Evolutionary conservation across 2,888 invertebrate genomes (phyloP), one percentile per base, ranked within the genome.

Genomic region (Agonopterix arenella): DNA sequence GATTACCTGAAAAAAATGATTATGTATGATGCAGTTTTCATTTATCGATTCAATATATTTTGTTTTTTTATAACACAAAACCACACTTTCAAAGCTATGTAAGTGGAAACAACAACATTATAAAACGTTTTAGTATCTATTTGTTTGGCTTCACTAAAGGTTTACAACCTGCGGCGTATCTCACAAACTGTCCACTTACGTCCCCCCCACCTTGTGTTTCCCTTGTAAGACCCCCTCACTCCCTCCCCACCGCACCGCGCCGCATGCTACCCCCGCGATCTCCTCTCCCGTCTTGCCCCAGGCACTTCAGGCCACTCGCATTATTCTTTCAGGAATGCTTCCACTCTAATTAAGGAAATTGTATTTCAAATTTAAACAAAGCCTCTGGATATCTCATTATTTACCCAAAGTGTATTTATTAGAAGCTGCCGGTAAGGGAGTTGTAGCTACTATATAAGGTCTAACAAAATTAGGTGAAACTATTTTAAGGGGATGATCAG

Each of bases 271-370:
- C 47, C n/a, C 13, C 40, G 18, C 18, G n/a, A 42, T 11, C 8
- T 38, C 38, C 61, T 56, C 58, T 50, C 54, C 55, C 58, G 58
- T 58, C 60, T 51, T 18, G 59, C 59, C 44, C 13, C 37, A 36
- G 45, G 42, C 45, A 41, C 69, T 68, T 58, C 56, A 56, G 66
- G 66, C 70, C 63, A 66, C 68, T 69, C 61, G 55, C 72, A 70
- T 76, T 74, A 76, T 80, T 80, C 70, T 78, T 79, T 68, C 65
- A 68, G 65, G 66, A 69, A 70, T 75, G 74, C 68, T 76, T 75
- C 67, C 59, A 63, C 63, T 76, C 68, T 78, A 79, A 83, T 81
- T 81, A 80, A 74, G 70, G 64, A 75, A 76, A 81, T 76, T 75
- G 74, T 76, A 73, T 80, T 80, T 74, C 68, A 77, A 78, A 75